A percentile compares a stretch with the other conserved stretches of the same genome.
These are phyloP conservation scores for Glaucidium brasilianum DNA, from an alignment of 2,113 vertebrate species.

Conservation along the genomic window DNA sequence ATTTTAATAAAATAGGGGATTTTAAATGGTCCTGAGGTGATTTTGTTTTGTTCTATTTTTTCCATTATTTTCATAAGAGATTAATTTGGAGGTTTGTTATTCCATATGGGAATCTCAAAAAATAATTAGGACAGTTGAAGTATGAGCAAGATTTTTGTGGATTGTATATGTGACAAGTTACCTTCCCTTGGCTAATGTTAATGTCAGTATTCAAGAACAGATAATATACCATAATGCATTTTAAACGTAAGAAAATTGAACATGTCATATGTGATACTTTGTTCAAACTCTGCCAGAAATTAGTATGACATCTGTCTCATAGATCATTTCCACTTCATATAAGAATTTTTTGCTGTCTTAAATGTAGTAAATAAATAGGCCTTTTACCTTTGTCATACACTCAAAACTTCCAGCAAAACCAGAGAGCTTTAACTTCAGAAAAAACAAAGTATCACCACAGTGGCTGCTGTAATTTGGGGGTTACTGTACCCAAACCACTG, in stretches of 20 bases:
- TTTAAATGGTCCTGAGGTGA: neutral
- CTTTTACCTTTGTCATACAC: neutral
- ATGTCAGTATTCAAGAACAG: neutral
- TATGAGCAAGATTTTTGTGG: neutral
- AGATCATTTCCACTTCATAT: neutral
- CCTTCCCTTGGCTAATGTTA: neutral
- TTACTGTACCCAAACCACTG: neutral
- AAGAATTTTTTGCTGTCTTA: neutral
- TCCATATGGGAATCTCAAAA: neutral
- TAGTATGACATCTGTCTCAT: neutral
- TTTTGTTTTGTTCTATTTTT: neutral
- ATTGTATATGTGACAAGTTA: neutral
- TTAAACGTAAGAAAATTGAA: neutral
- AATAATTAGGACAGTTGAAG: neutral
- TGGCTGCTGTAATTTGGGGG: neutral
- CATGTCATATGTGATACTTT: neutral
- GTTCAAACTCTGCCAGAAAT: neutral
- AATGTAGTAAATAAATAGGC: neutral
- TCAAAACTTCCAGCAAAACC: neutral
- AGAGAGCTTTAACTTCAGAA: neutral
- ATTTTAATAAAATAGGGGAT: neutral
- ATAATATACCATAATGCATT: neutral
- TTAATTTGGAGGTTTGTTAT: neutral
- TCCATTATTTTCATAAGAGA: neutral
- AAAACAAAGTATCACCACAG: accelerated